These are phyloP conservation scores for Ectemnius lituratus DNA, from an alignment of 2,888 invertebrate species.

Conservation along the genomic window DNA sequence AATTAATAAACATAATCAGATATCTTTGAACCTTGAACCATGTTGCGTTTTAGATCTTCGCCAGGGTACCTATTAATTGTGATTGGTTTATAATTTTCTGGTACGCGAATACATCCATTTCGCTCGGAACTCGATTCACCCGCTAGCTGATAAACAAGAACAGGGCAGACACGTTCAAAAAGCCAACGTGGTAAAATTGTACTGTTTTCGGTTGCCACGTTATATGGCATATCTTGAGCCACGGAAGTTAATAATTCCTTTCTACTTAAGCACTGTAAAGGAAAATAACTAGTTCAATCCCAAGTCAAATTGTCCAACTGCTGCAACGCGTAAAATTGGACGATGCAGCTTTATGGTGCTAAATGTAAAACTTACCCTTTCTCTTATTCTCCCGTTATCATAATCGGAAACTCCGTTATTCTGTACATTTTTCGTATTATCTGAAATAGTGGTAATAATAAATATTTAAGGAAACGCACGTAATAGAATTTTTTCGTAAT, in stretches of 20 bases:
- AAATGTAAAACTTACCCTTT: constrained; percentile 48
- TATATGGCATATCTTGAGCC: constrained; percentile 63
- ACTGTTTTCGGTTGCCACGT: constrained; percentile 61
- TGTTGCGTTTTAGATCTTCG: constrained; percentile 65
- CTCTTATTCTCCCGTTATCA: constrained; percentile 36
- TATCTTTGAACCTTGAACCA: constrained; percentile 69
- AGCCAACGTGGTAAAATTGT: constrained; percentile 70
- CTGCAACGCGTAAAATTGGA: not conserved
- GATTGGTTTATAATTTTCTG: constrained; percentile 54
- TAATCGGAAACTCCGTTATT: constrained; percentile 54
- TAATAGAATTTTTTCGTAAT: too few species aligned
- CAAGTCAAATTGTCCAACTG: not conserved
- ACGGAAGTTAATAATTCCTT: constrained; percentile 70
- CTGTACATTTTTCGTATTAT: constrained; percentile 40
- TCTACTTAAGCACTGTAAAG: constrained; percentile 72
- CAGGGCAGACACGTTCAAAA: constrained; percentile 83
- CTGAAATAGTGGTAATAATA: constrained; percentile 33
- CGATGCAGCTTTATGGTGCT: constrained; percentile 8
- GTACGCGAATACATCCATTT: constrained; percentile 80
- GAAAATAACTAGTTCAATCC: not conserved
- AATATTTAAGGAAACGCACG: not conserved
- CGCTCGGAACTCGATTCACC: constrained; percentile 80
- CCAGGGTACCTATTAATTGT: constrained; percentile 45
- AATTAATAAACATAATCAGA: not conserved
- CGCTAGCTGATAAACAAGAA: constrained; percentile 83